Percentiles rank a stretch among this genome's conserved stretches.
These are phyloP conservation scores for Drosophila hamatofila DNA, from an alignment of 2,888 invertebrate species.

Conservation along the genomic window DNA sequence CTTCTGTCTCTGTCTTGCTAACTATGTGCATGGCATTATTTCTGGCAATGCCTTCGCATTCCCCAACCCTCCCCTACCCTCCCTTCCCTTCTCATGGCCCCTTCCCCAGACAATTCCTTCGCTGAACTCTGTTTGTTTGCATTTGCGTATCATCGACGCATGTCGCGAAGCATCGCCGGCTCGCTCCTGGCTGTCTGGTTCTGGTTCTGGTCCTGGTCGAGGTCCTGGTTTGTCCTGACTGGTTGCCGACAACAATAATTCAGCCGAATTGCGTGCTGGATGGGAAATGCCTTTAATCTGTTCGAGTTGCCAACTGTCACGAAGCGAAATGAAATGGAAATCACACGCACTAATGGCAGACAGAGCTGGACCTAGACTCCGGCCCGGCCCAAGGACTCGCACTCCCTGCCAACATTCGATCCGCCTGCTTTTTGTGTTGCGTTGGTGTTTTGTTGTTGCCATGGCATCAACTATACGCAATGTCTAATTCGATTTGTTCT, in stretches of 20 bases:
- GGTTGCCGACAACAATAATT: constrained; percentile 78
- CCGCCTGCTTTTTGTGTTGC: constrained; percentile 37
- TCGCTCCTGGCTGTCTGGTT: constrained; percentile 29
- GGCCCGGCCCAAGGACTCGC: constrained; percentile 12
- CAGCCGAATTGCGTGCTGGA: constrained; percentile 76
- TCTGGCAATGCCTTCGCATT: constrained; percentile 20
- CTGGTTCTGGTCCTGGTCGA: constrained; percentile 14
- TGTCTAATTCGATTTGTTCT: constrained; percentile 85
- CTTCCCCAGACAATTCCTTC: constrained; percentile 29
- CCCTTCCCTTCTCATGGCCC: no score
- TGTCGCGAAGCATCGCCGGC: constrained; percentile 61
- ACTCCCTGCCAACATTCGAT: background rate
- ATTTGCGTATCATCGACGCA: constrained; percentile 81
- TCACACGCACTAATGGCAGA: constrained; percentile 80
- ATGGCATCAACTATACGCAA: constrained; percentile 68
- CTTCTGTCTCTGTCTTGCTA: constrained; percentile 9
- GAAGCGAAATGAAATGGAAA: constrained; percentile 83
- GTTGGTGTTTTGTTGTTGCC: constrained; percentile 28
- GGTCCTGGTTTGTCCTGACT: constrained; percentile 28
- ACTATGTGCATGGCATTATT: constrained; percentile 68
- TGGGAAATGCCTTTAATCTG: constrained; percentile 85
- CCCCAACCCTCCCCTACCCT: background rate
- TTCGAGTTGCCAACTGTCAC: constrained; percentile 84
- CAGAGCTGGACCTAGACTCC: constrained; percentile 34
- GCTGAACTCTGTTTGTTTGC: constrained; percentile 71